Base-by-base conservation (phyloP, 64 coral and sea anemone species). In the Actinia equina region DNA sequence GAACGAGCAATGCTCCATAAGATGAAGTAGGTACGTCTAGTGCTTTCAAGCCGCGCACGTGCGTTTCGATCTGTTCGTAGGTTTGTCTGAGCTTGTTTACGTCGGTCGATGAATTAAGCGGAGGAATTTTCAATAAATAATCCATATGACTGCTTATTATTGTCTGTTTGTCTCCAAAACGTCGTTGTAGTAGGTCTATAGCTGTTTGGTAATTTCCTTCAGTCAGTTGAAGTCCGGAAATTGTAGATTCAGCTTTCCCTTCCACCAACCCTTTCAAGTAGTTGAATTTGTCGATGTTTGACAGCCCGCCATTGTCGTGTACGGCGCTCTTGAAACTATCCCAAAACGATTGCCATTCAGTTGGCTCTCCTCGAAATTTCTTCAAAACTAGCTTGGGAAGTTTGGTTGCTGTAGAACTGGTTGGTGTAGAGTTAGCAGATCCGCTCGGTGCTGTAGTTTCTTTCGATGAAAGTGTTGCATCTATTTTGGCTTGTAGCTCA, bases 261-360 rank as follows among this genome's bases (percentile, higher is more conserved):
- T 87, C 42, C 13, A 87, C 27, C 18, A 87, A 46, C 0, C 62
- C 63, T 26, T 30, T 69, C 22, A 87, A n/a, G 65, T 87, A 87
- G 49, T 74, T 87, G 44, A 87, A 74, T 22, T 87, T 87, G 65
- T 87, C 85, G 17, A 87, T 53, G 43, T 71, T 15, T 22, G 62
- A 70, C 37, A 87, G 9, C 19, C 11, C 44, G 7, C 9, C 13
- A 87, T 87, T 77, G 16, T 19, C 15, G 52, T 87, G 85, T 11
- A 87, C 58, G 18, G 85, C 64, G 23, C 62, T 52, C 30, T 87
- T 76, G 25, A 76, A 87, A 14, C 59, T 22, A 30, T 87, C 85
- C 85, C 64, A 87, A 51, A 87, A 76, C 1, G 12, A 30, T 3
- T 37, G 60, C 85, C 64, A 87, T 22, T 76, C 49, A 10, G 59